Evolutionary conservation across 2,888 invertebrate genomes (phyloP).

Genomic region (Autographa pulchrina): DNA sequence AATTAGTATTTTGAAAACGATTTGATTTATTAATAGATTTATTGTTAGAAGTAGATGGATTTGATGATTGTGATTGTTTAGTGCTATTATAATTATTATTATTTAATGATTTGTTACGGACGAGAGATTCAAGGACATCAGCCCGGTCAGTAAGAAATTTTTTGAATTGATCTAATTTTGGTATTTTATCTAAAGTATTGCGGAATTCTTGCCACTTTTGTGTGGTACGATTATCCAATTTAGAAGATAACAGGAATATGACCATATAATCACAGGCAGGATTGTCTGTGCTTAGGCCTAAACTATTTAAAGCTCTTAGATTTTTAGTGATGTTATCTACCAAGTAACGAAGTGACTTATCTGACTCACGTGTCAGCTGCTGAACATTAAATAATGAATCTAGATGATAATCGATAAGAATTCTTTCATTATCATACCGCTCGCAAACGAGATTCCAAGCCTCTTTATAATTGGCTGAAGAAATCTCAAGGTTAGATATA

Average conservation of each 20-base stretch:
- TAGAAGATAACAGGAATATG: conserved; percentile 3
- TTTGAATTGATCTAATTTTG: neutral
- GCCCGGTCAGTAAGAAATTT: conserved; percentile 12
- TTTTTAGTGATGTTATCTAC: conserved; percentile 1
- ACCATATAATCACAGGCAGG: conserved; percentile 3
- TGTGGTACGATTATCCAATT: neutral
- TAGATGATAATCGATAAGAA: neutral
- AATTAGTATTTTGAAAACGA: too few species aligned
- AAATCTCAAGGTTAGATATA: conserved; percentile 9
- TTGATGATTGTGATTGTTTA: neutral
- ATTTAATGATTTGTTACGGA: neutral
- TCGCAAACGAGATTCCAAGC: conserved; percentile 10
- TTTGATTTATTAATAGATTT: neutral
- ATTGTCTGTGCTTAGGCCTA: neutral
- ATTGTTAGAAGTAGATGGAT: neutral
- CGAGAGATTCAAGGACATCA: conserved; percentile 12
- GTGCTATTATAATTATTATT: conserved; percentile 1
- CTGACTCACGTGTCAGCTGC: neutral
- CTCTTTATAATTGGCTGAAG: neutral
- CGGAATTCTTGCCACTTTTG: neutral
- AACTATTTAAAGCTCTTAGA: conserved; percentile 12
- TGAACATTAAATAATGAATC: neutral
- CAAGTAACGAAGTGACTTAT: conserved; percentile 10
- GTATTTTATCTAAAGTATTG: neutral
- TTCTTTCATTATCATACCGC: neutral